Conservation (phyloP, 1,140 invertebrate species). For the Drosophila nannoptera region DNA sequence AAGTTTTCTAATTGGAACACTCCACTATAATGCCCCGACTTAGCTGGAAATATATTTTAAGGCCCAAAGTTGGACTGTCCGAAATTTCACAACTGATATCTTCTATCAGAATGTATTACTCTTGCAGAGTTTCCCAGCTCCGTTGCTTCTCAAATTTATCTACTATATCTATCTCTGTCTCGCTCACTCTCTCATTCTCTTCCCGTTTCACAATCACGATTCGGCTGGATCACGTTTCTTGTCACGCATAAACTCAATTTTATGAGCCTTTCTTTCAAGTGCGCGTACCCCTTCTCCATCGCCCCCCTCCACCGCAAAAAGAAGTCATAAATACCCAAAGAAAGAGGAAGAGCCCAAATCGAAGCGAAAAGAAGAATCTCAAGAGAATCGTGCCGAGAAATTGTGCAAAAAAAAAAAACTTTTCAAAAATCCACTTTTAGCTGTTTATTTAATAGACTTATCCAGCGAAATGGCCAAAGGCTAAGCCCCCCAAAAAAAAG, state of each 20-base stretch:
- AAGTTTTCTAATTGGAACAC: no score
- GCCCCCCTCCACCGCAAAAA: neutral
- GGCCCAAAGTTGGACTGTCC: no score
- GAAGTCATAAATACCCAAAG: neutral
- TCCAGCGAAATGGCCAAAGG: neutral
- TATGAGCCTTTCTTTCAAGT: neutral
- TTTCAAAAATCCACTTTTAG: neutral
- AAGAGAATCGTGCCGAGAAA: slow-evolving; percentile 8
- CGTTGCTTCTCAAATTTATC: neutral
- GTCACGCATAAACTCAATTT: neutral
- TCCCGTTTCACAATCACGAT: neutral
- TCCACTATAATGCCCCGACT: no score
- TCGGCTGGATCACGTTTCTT: neutral
- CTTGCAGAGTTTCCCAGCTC: neutral
- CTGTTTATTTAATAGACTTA: slow-evolving; percentile 1
- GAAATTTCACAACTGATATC: no score
- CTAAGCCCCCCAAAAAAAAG: neutral
- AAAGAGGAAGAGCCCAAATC: neutral
- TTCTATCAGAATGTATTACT: no score
- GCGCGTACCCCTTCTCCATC: neutral
- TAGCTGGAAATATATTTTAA: no score
- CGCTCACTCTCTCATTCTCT: no score
- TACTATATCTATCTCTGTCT: neutral
- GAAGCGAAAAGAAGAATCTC: neutral
- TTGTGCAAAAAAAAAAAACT: neutral